Evolutionary conservation across 2,797 vertebrate species (phyloP).

Genomic region (Serranus cabrilla): DNA sequence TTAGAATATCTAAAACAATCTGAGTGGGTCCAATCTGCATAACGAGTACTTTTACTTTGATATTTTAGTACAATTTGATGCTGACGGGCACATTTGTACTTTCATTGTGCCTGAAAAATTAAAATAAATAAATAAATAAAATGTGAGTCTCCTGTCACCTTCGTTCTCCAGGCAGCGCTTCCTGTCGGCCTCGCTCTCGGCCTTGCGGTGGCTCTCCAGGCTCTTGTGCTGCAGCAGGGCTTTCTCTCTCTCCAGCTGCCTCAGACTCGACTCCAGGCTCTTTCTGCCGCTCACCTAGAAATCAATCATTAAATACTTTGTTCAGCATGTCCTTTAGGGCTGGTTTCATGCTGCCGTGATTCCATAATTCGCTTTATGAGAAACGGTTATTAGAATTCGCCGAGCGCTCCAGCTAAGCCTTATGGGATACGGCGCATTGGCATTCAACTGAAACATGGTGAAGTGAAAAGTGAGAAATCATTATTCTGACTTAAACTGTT

Average conservation of each 20-base stretch:
- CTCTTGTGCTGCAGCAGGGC: constrained; percentile 98
- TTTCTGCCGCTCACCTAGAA: constrained; percentile 88
- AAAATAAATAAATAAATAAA: background rate
- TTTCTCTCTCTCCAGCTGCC: constrained; percentile 96
- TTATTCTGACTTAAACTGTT: constrained; percentile 35
- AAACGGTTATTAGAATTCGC: constrained; percentile 34
- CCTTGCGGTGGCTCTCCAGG: constrained; percentile 95
- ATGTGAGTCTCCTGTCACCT: constrained; percentile 74
- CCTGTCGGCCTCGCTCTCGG: constrained; percentile 96
- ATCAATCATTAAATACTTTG: constrained; percentile 16
- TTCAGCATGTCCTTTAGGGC: constrained; percentile 16
- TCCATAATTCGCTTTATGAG: constrained; percentile 28
- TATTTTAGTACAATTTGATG: no score
- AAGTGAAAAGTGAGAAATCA: constrained; percentile 24
- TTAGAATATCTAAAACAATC: no score
- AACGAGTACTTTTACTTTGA: no score
- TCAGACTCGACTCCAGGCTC: constrained; percentile 91
- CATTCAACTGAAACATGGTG: constrained; percentile 35
- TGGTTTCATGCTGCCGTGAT: constrained; percentile 23
- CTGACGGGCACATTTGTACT: no score
- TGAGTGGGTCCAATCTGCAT: no score
- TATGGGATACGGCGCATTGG: constrained; percentile 8
- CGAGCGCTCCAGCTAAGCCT: background rate
- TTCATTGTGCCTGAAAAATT: no score
- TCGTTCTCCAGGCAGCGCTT: constrained; percentile 98